These are phyloP conservation scores for Gouania willdenowi DNA, from an alignment of 2,797 vertebrate species.

Conservation along the genomic window DNA sequence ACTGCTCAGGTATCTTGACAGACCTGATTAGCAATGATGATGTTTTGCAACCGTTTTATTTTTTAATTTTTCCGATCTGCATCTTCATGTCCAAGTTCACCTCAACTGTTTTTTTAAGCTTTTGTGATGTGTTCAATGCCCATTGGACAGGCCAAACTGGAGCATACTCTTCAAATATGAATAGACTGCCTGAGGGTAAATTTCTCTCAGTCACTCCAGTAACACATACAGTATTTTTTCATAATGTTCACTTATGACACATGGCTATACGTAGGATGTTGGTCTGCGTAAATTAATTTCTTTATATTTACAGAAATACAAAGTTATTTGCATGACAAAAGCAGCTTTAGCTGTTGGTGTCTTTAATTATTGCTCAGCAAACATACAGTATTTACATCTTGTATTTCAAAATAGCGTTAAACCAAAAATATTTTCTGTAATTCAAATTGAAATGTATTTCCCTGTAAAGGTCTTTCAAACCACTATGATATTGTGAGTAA, in stretches of 20 bases:
- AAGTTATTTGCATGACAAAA: slow-evolving; percentile 38
- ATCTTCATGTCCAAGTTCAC: slow-evolving; percentile 1
- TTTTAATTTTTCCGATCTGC: slow-evolving; percentile 8
- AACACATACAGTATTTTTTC: slow-evolving; percentile 56
- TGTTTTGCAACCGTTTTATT: slow-evolving; percentile 3
- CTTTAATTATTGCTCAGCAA: slow-evolving; percentile 68
- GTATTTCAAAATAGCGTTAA: too few relatives aligned
- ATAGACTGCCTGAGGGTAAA: slow-evolving; percentile 34
- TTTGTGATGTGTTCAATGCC: slow-evolving; percentile 31
- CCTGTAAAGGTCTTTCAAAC: too few relatives aligned
- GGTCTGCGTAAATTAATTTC: slow-evolving; percentile 77
- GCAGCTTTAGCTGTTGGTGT: slow-evolving; percentile 42
- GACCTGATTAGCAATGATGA: background rate
- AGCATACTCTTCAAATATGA: slow-evolving; percentile 47
- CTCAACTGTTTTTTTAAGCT: slow-evolving; percentile 24
- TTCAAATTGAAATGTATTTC: too few relatives aligned
- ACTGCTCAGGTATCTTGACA: slow-evolving; percentile 89
- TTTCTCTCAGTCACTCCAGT: slow-evolving; percentile 40
- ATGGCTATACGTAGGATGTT: slow-evolving; percentile 73
- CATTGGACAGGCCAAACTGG: slow-evolving; percentile 40
- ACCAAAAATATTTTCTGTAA: too few relatives aligned
- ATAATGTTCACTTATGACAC: slow-evolving; percentile 65
- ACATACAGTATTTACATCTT: slow-evolving; percentile 50
- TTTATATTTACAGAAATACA: slow-evolving; percentile 49
- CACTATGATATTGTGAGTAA: too few relatives aligned